Evolutionary conservation across 37 sponge, comb jelly and placozoan species (phyloP).

Genomic region (Dysidea cf. avara): DNA sequence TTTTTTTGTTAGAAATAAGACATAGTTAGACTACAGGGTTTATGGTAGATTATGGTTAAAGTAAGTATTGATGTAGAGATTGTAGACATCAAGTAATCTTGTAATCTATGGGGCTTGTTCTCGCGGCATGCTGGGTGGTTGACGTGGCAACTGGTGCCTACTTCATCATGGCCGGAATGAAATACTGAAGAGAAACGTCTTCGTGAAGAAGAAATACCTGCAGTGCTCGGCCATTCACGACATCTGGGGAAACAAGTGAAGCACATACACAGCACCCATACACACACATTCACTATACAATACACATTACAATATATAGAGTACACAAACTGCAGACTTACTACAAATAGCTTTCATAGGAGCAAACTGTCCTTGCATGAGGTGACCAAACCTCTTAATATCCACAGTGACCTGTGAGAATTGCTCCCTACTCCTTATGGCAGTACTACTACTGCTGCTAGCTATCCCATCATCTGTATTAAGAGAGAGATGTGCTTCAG

Average conservation of each 20-base stretch:
- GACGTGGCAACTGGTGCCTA: no score
- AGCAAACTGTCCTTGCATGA: constrained; percentile 75
- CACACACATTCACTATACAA: no score
- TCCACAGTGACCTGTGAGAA: constrained; percentile 71
- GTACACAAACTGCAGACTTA: constrained; percentile 26
- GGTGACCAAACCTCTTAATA: constrained; percentile 73
- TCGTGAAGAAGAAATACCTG: constrained; percentile 89
- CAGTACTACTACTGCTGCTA: no score
- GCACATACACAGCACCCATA: neutral
- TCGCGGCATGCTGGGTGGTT: no score
- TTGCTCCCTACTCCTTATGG: no score
- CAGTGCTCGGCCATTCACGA: constrained; percentile 72
- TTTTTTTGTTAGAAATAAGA: no score
- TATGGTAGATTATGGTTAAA: no score
- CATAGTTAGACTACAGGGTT: no score
- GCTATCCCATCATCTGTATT: no score
- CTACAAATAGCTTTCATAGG: constrained; percentile 85
- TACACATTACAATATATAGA: neutral
- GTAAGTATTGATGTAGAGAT: no score
- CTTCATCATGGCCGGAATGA: constrained; percentile 67
- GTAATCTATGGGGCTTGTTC: no score
- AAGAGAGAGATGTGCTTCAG: neutral
- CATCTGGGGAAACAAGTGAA: constrained; percentile 42
- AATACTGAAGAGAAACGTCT: constrained; percentile 84
- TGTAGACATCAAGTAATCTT: no score